Evolutionary conservation across 1,140 invertebrate genomes (phyloP).

Genomic region (Anoplolepis gracilipes): DNA sequence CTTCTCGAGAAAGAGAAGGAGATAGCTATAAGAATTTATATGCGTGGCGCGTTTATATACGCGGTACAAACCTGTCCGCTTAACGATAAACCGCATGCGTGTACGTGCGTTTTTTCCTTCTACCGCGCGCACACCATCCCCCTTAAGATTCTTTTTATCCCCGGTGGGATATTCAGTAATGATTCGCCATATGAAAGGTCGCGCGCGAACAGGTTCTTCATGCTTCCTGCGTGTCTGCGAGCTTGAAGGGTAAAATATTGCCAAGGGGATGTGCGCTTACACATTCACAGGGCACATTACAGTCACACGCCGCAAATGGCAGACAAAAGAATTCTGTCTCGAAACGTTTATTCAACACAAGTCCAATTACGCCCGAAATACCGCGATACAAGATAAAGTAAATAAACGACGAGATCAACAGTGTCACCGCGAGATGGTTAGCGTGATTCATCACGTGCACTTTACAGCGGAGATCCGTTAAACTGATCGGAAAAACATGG

Average conservation of each 20-base stretch:
- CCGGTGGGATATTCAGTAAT: constrained; percentile 57
- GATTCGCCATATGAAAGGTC: constrained; percentile 58
- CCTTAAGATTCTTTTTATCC: constrained; percentile 45
- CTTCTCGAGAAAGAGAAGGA: not conserved
- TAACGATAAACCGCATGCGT: constrained; percentile 68
- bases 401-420: not conserved
- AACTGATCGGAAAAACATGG: not conserved
- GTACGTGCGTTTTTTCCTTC: not conserved
- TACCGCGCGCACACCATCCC: constrained; percentile 36
- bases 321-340: constrained; percentile 48
- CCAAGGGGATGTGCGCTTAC: constrained; percentile 2
- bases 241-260: constrained; percentile 58
- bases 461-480: constrained; percentile 35
- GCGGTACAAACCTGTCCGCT: constrained; percentile 67
- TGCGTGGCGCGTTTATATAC: constrained; percentile 61
- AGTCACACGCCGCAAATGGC: constrained; percentile 12
- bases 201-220: constrained; percentile 30
- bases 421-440: constrained; percentile 4
- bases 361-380: constrained; percentile 48
- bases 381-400: constrained; percentile 15
- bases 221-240: constrained; percentile 5
- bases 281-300: not conserved
- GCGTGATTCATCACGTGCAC: constrained; percentile 30
- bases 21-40: constrained; percentile 64
- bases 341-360: constrained; percentile 9